These are phyloP conservation scores for Argyrosomus regius DNA, from an alignment of 2,797 vertebrate species.

Conservation along the genomic window DNA sequence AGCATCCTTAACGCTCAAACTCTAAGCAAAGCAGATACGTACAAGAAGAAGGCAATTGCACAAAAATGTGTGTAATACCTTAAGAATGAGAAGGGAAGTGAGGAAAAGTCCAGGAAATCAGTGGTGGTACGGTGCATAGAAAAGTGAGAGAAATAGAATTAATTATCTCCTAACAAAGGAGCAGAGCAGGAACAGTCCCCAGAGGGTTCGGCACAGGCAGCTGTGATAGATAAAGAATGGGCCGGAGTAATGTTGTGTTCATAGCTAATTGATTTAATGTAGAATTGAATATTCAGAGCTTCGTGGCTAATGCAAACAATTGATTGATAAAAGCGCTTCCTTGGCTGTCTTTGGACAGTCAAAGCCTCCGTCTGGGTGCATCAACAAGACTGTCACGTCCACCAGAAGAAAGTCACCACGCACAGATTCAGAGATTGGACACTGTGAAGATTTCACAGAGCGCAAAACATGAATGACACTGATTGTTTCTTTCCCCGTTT, in stretches of 20 bases:
- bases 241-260: constrained; percentile 60
- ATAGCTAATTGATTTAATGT: constrained; percentile 76
- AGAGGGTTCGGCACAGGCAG: constrained; percentile 62
- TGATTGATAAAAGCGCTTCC: constrained; percentile 54
- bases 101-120: constrained; percentile 56
- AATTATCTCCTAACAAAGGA: constrained; percentile 78
- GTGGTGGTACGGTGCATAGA: constrained; percentile 33
- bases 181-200: constrained; percentile 56
- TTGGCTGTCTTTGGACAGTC: constrained; percentile 34
- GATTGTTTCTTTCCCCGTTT: constrained; percentile 61
- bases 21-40: constrained; percentile 64
- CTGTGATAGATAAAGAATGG: constrained; percentile 70
- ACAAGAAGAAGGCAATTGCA: constrained; percentile 53
- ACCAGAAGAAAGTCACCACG: constrained; percentile 4
- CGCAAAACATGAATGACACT: constrained; percentile 46
- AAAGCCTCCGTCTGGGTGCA: constrained; percentile 32
- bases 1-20: constrained; percentile 39
- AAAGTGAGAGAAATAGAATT: constrained; percentile 72
- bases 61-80: constrained; percentile 53
- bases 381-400: constrained; percentile 50
- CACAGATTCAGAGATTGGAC: constrained; percentile 42
- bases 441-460: constrained; percentile 45
- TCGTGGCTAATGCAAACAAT: constrained; percentile 54
- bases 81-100: constrained; percentile 42
- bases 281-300: constrained; percentile 63